phyloP scores from a whole-genome alignment of 2,888 invertebrate species.

The Hypselothyrea guttata region DNA sequence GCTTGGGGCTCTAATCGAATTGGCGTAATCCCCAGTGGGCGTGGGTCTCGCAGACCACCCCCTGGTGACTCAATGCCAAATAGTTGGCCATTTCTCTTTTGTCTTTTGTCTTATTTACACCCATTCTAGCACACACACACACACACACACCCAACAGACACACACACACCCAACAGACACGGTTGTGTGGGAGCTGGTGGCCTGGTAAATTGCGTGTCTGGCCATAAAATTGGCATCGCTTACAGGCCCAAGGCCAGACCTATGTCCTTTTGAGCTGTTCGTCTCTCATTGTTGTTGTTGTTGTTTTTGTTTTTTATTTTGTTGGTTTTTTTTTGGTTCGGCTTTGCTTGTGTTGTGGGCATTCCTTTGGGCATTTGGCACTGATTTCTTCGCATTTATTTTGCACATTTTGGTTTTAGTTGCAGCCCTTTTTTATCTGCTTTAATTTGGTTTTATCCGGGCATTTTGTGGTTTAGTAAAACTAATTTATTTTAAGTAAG shows the following conservation, averaged over 20 bases:
- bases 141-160: constrained; percentile 11
- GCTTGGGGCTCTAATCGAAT: constrained; percentile 67
- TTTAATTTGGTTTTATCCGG: constrained; percentile 9
- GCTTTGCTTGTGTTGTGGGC: constrained; percentile 49
- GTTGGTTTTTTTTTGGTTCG: constrained; percentile 40
- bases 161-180: constrained; percentile 14
- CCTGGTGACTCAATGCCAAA: constrained; percentile 70
- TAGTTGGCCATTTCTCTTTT: constrained; percentile 69
- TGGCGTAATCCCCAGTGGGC: constrained; percentile 26
- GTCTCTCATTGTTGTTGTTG: constrained; percentile 14
- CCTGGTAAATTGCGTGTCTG: constrained; percentile 70
- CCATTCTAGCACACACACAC: constrained; percentile 23
- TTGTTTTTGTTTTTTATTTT: too few species aligned
- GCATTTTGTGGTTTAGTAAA: constrained; percentile 63
- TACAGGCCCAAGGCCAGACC: constrained; percentile 52
- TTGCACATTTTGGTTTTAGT: constrained; percentile 51
- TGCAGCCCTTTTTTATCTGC: constrained; percentile 24
- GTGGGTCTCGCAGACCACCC: constrained; percentile 8
- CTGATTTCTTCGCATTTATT: constrained; percentile 74
- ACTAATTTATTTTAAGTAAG: constrained; percentile 75
- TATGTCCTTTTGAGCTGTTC: constrained; percentile 54
- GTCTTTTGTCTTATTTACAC: constrained; percentile 58
- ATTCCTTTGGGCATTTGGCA: constrained; percentile 71
- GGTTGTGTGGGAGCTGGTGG: constrained; percentile 18
- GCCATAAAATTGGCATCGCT: constrained; percentile 64